A percentile compares a stretch with the other conserved stretches of the same genome.
Evolutionary conservation across 2,113 vertebrate species (phyloP).

Genomic region (Ranitomeya imitator): DNA sequence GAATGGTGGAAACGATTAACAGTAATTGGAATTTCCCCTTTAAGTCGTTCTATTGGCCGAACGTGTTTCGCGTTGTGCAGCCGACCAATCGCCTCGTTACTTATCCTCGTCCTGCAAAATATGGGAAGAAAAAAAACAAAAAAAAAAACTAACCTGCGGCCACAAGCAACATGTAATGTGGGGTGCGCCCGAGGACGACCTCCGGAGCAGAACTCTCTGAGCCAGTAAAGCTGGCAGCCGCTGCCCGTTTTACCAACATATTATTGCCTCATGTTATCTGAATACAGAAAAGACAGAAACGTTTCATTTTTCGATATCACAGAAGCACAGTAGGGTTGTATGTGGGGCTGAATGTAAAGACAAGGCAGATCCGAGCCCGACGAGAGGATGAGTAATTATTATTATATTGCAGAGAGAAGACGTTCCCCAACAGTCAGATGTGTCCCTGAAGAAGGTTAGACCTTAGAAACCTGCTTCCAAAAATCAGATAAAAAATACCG

Average conservation of each 20-base stretch:
- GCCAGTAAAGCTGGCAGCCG: slow-evolving; percentile 67
- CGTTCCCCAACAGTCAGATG: slow-evolving; percentile 82
- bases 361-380: slow-evolving; percentile 82
- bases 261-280: slow-evolving; percentile 84
- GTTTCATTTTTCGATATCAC: slow-evolving; percentile 62
- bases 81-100: too few species aligned
- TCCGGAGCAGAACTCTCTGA: slow-evolving; percentile 1
- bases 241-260: slow-evolving; percentile 79
- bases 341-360: slow-evolving; percentile 79
- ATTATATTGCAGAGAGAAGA: slow-evolving; percentile 79
- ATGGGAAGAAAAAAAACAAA: too few species aligned
- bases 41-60: neutral
- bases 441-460: slow-evolving; percentile 92
- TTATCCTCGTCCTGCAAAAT: too few species aligned
- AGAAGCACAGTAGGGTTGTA: slow-evolving; percentile 70
- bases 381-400: slow-evolving; percentile 74
- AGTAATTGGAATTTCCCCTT: neutral
- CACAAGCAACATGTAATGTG: neutral
- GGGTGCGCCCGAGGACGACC: neutral
- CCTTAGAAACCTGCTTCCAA: slow-evolving; percentile 91
- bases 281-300: slow-evolving; percentile 76
- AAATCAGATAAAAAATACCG: slow-evolving; percentile 69
- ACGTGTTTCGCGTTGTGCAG: too few species aligned
- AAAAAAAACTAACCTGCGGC: too few species aligned
- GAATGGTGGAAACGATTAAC: neutral